phyloP scores from a whole-genome alignment of 2,797 vertebrate genomes.

The Petrocephalus schoutedeni region DNA sequence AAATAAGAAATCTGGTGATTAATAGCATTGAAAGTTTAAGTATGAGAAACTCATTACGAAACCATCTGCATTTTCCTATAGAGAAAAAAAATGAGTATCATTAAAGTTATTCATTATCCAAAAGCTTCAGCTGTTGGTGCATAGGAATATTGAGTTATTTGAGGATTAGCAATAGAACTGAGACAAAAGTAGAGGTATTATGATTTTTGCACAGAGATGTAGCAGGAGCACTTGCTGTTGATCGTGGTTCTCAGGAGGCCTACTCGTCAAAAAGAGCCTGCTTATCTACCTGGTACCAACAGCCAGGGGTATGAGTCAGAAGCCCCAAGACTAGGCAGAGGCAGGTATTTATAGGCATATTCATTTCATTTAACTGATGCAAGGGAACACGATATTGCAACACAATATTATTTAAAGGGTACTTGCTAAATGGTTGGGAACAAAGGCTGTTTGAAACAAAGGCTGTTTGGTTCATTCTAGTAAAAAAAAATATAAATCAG shows the following conservation, averaged over 20 bases:
- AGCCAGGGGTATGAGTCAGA: neutral
- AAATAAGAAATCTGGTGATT: neutral
- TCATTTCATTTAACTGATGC: neutral
- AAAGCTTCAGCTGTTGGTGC: neutral
- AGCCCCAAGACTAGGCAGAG: neutral
- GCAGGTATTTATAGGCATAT: neutral
- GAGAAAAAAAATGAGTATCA: neutral
- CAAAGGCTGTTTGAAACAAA: neutral
- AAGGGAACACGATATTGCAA: neutral
- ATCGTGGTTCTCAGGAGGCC: neutral
- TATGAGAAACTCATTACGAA: neutral
- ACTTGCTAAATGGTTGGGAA: neutral
- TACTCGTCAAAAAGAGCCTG: neutral
- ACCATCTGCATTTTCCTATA: neutral
- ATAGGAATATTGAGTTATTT: neutral
- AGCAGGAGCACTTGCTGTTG: neutral
- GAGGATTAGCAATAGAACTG: slow-evolving; percentile 1
- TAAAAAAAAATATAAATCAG: neutral
- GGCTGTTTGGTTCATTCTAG: neutral
- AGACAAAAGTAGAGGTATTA: neutral
- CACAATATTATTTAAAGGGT: neutral
- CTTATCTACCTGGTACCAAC: neutral
- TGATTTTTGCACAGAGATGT: neutral
- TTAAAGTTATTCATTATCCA: neutral
- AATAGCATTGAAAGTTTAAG: slow-evolving; percentile 2